Conservation (phyloP, 2,888 invertebrate genomes). For the Apantesis nais region DNA sequence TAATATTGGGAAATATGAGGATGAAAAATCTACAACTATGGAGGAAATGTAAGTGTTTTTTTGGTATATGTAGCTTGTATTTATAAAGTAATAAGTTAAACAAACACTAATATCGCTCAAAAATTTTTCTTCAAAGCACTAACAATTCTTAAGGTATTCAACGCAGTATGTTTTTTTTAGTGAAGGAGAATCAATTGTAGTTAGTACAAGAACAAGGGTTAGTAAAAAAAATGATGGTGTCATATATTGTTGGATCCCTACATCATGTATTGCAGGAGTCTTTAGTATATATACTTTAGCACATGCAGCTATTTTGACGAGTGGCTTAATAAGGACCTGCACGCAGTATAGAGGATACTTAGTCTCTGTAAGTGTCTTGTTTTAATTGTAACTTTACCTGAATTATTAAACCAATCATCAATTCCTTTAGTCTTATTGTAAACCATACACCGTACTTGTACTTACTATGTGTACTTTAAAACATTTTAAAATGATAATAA, state of each 20-base stretch:
- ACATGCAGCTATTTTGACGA: slow-evolving; percentile 89
- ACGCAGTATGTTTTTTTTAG: slow-evolving; percentile 72
- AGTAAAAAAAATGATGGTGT: slow-evolving; percentile 85
- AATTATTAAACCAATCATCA: background rate
- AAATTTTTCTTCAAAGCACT: background rate
- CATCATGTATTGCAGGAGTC: slow-evolving; percentile 86
- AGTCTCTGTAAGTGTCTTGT: slow-evolving; percentile 77
- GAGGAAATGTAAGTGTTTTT: slow-evolving; percentile 77
- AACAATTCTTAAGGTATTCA: background rate
- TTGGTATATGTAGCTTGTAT: background rate
- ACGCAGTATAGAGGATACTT: slow-evolving; percentile 89
- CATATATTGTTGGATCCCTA: slow-evolving; percentile 89
- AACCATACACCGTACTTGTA: background rate
- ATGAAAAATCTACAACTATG: slow-evolving; percentile 75
- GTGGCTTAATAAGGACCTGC: slow-evolving; percentile 91
- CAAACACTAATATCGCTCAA: background rate
- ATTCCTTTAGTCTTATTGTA: background rate
- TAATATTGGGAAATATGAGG: slow-evolving; percentile 82
- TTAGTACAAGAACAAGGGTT: slow-evolving; percentile 86
- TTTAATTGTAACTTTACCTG: background rate
- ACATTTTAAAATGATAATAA: background rate
- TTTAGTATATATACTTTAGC: slow-evolving; percentile 88
- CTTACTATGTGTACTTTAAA: too few relatives aligned
- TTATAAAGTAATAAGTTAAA: background rate
- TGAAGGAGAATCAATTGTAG: slow-evolving; percentile 88